Evolutionary conservation across 2,797 vertebrate species (phyloP), one percentile per base, ranked within the genome.

Genomic region (Ataeniobius toweri): DNA sequence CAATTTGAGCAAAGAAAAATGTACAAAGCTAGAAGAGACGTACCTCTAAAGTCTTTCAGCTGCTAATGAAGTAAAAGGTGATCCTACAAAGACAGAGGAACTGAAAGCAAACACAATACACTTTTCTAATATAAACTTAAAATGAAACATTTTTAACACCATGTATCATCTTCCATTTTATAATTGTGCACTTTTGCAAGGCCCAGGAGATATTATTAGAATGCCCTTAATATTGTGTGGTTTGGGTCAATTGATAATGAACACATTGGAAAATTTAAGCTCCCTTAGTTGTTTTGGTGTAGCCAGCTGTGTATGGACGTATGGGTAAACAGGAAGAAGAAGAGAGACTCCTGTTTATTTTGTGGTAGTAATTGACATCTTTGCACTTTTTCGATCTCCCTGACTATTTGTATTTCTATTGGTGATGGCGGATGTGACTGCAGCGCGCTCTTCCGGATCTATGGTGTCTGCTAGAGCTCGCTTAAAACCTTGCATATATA

Each of bases 331-430:
- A 73, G 50, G 74, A 84, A 79, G 73, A 68, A 58, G 74, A 86
- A 74, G 69, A 76, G 55, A 39, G 44, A 22, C 68, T 26, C 74
- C 65, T 59, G 53, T 91, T 88, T 90, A 84, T 86, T 88, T 83
- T 87, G 78, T 88, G 84, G 92, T 81, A 83, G 88, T 85, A 86
- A 91, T 92, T 86, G 86, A 75, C 83, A 80, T 77, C 74, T 86
- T 80, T 24, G 36, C 71, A 79, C 87, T 46, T 82, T 88, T 75
- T 78, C 82, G 79, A 93, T 90, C 85, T 91, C 80, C 87, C 90
- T 91, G 88, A 94, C 91, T 86, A 92, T 85, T 80, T 31, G 31
- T 31, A 31, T 31, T 31, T 31, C 31, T 31, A 31, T 31, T 31
- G 31, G 31, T 31, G 31, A 31, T 31, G 31, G 31, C 31, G 31